Evolutionary conservation across 2,888 invertebrate species (phyloP), one percentile per base, ranked within the genome.

Genomic region (Eulithis testata): DNA sequence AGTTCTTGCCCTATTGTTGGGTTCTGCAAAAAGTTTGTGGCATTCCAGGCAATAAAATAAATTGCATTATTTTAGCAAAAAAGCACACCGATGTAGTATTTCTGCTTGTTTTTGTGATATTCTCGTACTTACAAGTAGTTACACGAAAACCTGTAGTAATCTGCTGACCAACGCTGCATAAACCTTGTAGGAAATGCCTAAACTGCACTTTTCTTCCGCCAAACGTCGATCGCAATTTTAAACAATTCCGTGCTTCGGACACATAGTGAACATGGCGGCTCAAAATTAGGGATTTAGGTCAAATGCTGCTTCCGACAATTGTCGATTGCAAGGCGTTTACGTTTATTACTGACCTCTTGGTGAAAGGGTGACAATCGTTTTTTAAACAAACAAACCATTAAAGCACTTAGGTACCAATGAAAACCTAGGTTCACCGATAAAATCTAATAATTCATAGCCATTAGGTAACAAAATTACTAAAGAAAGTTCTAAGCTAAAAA

Each of bases 281-380:
- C 53, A 59, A 69, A 73, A 84, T 81, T 82, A 74, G 78, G 83
- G 72, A 86, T 87, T 76, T 87, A 79, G 89, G 89, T 89, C 87
- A 87, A 68, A 68, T 59, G 69, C 55, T 56, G 67, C 65, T 70
- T 73, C 69, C 63, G 71, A 74, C 68, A 60, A 70, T 68, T 70
- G 71, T 69, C 72, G 70, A 73, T 73, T 72, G 67, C 66, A 69
- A 60, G 50, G 68, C 64, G 70, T 70, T 72, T 72, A 66, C 54
- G 63, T 71, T 69, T 69, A 71, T 70, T 61, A 71, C 71, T 67
- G 63, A 62, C 68, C 68, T 66, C 58, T 60, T 60, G n/a, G 14
- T 45, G 36, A 56, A 67, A 66, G 68, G 66, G 67, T 71, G 67
- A 61, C 69, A 61, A 68, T 65, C 57, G 8, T 9, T 43, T 44